These are phyloP conservation scores for Lepus oiostolus DNA, from an alignment of 2,797 vertebrate genomes.

Conservation along the genomic window DNA sequence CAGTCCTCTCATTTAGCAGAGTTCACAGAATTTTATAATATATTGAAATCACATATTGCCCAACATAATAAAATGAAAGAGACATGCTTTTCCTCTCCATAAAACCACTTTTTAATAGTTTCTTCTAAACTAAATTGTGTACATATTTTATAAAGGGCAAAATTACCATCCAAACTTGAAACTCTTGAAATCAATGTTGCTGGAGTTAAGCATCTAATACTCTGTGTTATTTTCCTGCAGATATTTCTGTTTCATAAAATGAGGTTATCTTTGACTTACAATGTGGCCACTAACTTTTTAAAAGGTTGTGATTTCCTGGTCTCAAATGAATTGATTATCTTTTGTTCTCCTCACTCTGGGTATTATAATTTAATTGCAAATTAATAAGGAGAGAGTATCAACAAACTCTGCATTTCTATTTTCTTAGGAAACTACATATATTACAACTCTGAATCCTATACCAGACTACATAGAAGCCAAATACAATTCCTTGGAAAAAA, in stretches of 20 bases:
- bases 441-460: background rate
- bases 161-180: background rate
- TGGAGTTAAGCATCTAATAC: background rate
- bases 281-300: background rate
- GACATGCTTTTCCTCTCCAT: background rate
- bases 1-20: background rate
- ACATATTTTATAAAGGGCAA: background rate
- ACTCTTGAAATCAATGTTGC: background rate
- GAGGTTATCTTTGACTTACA: background rate
- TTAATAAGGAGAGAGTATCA: background rate
- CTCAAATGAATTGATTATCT: background rate
- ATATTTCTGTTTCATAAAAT: background rate
- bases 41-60: background rate
- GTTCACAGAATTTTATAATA: background rate
- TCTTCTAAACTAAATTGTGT: background rate
- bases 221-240: background rate
- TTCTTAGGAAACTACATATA: background rate
- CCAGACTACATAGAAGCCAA: background rate
- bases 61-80: background rate
- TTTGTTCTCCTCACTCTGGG: background rate
- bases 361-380: background rate
- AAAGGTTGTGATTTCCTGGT: background rate
- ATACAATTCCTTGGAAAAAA: background rate
- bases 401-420: background rate
- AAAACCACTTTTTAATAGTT: conserved; percentile 6